Conservation (phyloP, 2,888 invertebrate species). For the Rhagonycha fulva region DNA sequence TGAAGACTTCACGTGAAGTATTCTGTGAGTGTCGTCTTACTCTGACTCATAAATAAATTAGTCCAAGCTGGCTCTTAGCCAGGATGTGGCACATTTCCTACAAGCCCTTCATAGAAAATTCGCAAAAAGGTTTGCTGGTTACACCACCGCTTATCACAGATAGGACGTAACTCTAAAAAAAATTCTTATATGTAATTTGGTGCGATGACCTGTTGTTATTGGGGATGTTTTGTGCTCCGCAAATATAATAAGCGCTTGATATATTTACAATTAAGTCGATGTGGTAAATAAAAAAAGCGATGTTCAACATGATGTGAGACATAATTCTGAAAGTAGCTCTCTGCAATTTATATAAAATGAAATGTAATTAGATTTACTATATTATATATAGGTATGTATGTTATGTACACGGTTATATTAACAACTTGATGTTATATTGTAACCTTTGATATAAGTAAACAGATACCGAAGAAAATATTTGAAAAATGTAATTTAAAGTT, state of each 20-base stretch:
- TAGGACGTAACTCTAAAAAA: conserved; percentile 9
- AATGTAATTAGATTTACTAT: not conserved
- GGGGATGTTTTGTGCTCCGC: not conserved
- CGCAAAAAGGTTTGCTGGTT: conserved; percentile 25
- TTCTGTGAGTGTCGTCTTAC: conserved; percentile 36
- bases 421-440: not conserved
- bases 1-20: conserved; percentile 40
- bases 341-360: not conserved
- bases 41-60: conserved; percentile 45
- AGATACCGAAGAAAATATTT: not conserved
- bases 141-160: conserved; percentile 24
- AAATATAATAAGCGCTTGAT: not conserved
- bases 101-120: conserved; percentile 35
- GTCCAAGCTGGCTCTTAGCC: conserved; percentile 41
- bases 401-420: not conserved
- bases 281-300: too few species aligned
- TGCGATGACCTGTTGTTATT: not conserved
- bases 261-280: not conserved
- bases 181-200: not conserved
- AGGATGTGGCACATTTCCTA: conserved; percentile 42
- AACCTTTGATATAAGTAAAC: not conserved
- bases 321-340: not conserved
- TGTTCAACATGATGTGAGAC: too few species aligned
- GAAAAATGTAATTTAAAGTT: not conserved
- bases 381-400: too few species aligned